Evolutionary conservation across 2,888 invertebrate species (phyloP), one percentile per base, ranked within the genome.

Genomic region (Apodemia hepburni): DNA sequence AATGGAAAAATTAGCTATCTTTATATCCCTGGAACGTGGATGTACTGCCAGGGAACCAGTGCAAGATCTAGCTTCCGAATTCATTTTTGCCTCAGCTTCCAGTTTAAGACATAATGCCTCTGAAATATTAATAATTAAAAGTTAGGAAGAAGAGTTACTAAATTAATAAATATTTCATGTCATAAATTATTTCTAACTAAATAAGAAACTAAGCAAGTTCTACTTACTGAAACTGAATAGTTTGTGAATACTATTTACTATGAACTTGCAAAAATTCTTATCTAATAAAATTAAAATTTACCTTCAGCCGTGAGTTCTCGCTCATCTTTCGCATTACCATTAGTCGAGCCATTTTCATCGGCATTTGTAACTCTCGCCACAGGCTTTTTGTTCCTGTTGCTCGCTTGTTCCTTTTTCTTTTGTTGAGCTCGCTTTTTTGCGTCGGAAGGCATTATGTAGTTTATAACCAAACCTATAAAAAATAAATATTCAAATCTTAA

Each of bases 401-500:
- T 96, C 5, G 97, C 96, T 62, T 97, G 97, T 71, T 98, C 98
- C 84, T 99, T 99, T 89, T 99, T 99, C 86, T 98, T 98, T 81
- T 97, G 97, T 80, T 97, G 98, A 83, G 98, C 96, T 81, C 98
- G 97, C 93, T 99, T 99, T 90, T 99, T 99, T 45, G 98, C 96
- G 90, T 99, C 99, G 76, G 99, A 99, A 84, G 99, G 99, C 99
- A 99, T 99, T 76, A 69, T 82, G 66, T 60, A 68, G 67, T 66
- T 64, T 69, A 64, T 66, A 70, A 70, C 66, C 65, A 67, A 70
- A 67, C 61, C 68, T 71, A 63, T 58, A 68, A 70, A 49, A 17
- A 49, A 18, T 7, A 33, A 33, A 33, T 8, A 33, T 33, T 8
- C 33, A 33, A 8, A 8, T 49, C 9, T 7, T 49, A 7, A 49